These are phyloP conservation scores for Drosophila nikananu DNA, from an alignment of 1,140 invertebrate species.

Conservation along the genomic window DNA sequence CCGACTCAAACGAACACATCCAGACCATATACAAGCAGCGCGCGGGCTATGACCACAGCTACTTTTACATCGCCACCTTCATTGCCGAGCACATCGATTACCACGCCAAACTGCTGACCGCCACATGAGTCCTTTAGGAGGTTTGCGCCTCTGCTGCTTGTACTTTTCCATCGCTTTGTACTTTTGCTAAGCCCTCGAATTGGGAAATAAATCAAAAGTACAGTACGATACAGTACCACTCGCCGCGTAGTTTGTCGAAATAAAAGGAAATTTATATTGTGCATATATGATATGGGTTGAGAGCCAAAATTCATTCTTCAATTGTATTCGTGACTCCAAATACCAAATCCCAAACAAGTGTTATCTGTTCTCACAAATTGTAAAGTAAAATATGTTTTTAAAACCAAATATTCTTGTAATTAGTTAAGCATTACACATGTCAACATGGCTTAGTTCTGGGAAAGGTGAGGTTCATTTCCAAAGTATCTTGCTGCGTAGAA, in stretches of 20 bases:
- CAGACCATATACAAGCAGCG: conserved; percentile 92
- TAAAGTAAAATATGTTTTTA: background rate
- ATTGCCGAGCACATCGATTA: conserved; percentile 97
- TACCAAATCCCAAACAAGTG: background rate
- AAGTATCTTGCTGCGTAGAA: background rate
- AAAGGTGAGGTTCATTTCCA: background rate
- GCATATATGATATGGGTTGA: too few relatives aligned
- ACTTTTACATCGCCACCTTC: conserved; percentile 97
- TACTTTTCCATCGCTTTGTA: conserved; percentile 21
- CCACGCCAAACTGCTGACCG: conserved; percentile 91
- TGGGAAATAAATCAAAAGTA: conserved; percentile 19
- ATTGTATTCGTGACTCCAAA: background rate
- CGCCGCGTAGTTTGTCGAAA: background rate
- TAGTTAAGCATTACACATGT: background rate
- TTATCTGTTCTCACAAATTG: background rate
- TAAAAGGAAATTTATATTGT: background rate
- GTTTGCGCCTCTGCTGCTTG: background rate
- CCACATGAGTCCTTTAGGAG: conserved; percentile 14
- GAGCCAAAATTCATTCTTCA: background rate
- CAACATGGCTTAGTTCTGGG: background rate
- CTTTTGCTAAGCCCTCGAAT: conserved; percentile 1
- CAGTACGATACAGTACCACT: conserved; percentile 1
- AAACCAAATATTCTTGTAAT: background rate
- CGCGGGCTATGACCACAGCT: conserved; percentile 98
- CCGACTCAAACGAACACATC: conserved; percentile 90